A percentile compares a stretch with the other conserved stretches of the same genome.
Evolutionary conservation across 2,797 vertebrate genomes (phyloP).

Genomic region (Bucorvus abyssinicus): DNA sequence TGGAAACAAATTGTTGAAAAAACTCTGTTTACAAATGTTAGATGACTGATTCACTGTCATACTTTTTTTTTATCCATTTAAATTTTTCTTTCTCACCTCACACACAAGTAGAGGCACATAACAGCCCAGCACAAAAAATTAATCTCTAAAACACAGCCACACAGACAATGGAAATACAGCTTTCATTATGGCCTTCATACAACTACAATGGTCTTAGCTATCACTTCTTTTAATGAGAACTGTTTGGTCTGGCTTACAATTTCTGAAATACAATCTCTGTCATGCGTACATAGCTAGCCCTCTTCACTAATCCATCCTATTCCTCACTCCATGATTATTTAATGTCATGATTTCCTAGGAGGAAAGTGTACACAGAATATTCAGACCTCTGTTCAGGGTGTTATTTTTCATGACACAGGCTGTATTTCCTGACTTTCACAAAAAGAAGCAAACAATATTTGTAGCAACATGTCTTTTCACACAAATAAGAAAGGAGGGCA

Average conservation of each 20-base stretch:
- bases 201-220: neutral
- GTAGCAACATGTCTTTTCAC: neutral
- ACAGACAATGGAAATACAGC: fast-evolving
- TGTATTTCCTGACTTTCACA: neutral
- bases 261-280: neutral
- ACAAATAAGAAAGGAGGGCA: neutral
- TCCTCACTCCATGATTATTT: neutral
- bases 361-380: neutral
- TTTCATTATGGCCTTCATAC: neutral
- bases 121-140: neutral
- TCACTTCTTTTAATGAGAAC: neutral
- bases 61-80: neutral
- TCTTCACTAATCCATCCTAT: neutral
- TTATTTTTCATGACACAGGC: neutral
- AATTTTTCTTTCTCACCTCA: neutral
- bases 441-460: neutral
- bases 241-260: neutral
- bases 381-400: neutral
- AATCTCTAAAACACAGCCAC: neutral
- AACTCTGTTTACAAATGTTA: neutral
- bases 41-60: neutral
- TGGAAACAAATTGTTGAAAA: neutral
- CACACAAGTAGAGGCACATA: neutral
- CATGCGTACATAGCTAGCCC: neutral
- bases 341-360: neutral